Base-by-base conservation (phyloP, 2,113 vertebrate species). In the Eurypyga helias region DNA sequence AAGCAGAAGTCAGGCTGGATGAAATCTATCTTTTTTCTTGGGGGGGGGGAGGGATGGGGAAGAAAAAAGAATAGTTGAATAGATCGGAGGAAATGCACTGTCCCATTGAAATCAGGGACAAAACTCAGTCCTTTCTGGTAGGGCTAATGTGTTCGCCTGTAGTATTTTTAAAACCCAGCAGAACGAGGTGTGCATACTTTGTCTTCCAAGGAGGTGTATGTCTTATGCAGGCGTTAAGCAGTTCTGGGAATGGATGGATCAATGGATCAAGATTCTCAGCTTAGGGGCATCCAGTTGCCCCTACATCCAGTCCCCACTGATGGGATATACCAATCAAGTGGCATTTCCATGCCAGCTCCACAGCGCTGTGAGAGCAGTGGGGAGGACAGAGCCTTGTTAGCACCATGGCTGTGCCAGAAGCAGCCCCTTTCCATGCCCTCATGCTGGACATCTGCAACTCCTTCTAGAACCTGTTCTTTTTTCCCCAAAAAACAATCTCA, bases 181-280 rank as follows among this genome's bases (percentile, higher is more conserved):
- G 52, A 67, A 61, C 41, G 28, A 57, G 41, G 67, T 55, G 34
- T 29, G 34, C 12, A 3, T 34, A 10, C 43, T 66, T 64, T 21
- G 7, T 13, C 46, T 23, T 54, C 52, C 45, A 25, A 20, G 15
- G 15, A 45, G 61, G 9, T 24, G 10, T 14, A 1, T 25, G 20
- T 38, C n/a, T 28, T 38, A 23, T 1, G 14, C 0, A 5, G 12
- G 6, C 28, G 24, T 45, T 19, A n/a, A 51, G 16, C n/a, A 4
- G 23, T 29, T 46, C n/a, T 48, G 38, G 33, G 20, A 7, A 13
- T 4, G 20, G 41, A 34, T 23, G 64, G n/a, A 29, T 4, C 28
- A 9, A 7, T 7, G 25, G 41, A 21, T 71, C 0, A 1, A 36
- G 41, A 51, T 19, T 21, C 31, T 18, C 31, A 29, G 26, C 10